Conservation (phyloP, 2,113 vertebrate genomes). For the Lipophrys pholis region DNA sequence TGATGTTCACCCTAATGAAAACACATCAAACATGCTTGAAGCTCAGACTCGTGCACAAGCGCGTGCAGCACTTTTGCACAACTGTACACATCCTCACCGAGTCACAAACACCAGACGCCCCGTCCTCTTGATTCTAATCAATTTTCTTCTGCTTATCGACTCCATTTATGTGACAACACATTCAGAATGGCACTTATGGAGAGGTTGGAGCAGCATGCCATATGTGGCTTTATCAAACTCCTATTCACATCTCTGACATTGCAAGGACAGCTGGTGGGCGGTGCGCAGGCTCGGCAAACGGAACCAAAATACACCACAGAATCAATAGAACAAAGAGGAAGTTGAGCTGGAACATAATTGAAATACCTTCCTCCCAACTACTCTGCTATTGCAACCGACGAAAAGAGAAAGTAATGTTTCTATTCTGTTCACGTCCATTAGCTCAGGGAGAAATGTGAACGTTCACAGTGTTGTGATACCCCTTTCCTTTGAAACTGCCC, state of each 20-base stretch:
- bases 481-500: neutral
- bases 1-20: too few relatives aligned
- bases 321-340: constrained; percentile 72
- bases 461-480: neutral
- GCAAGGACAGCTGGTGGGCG: constrained; percentile 68
- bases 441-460: constrained; percentile 1
- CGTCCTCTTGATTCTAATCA: constrained; percentile 30
- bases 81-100: neutral
- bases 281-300: constrained; percentile 41
- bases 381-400: constrained; percentile 28
- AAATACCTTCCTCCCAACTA: constrained; percentile 47
- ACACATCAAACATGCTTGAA: too few relatives aligned
- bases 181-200: constrained; percentile 60
- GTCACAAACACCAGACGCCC: constrained; percentile 14
- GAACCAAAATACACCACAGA: constrained; percentile 44
- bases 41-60: neutral
- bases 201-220: constrained; percentile 58
- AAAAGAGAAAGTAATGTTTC: constrained; percentile 8
- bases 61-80: neutral
- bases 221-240: constrained; percentile 71
- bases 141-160: constrained; percentile 41
- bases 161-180: constrained; percentile 54
- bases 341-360: constrained; percentile 59
- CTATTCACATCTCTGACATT: constrained; percentile 62
- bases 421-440: constrained; percentile 13